Conservation (phyloP, 2,888 invertebrate species). For the Spodoptera littoralis region DNA sequence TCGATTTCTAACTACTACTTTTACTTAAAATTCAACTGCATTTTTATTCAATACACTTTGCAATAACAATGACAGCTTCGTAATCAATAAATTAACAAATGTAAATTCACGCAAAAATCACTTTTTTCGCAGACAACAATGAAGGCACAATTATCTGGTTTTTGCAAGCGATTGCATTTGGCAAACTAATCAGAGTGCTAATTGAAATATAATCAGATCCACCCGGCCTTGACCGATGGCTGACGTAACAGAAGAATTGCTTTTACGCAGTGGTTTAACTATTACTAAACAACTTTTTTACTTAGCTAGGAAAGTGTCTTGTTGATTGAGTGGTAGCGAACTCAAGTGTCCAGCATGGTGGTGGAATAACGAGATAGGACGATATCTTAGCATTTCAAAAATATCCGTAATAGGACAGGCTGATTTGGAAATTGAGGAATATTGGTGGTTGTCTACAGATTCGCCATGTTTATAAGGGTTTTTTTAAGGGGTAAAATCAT, state of each 20-base stretch:
- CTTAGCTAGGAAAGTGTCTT: background rate
- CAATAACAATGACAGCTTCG: background rate
- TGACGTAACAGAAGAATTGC: slow-evolving; percentile 41
- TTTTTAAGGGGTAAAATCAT: too few relatives aligned
- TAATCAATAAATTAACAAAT: slow-evolving; percentile 1
- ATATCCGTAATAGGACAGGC: too few relatives aligned
- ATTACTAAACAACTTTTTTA: slow-evolving; percentile 16
- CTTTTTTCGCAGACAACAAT: slow-evolving; percentile 30
- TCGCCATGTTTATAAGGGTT: too few relatives aligned
- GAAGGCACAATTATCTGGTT: slow-evolving; percentile 31
- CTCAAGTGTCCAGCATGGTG: too few relatives aligned
- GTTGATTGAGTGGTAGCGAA: too few relatives aligned
- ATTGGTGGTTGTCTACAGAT: too few relatives aligned
- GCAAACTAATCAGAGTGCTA: slow-evolving; percentile 38
- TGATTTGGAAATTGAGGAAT: too few relatives aligned
- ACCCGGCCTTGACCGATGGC: slow-evolving; percentile 46
- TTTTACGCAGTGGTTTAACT: slow-evolving; percentile 36
- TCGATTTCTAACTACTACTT: background rate
- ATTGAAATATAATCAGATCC: slow-evolving; percentile 54
- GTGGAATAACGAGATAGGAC: too few relatives aligned
- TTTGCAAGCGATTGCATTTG: slow-evolving; percentile 40
- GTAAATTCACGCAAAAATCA: slow-evolving; percentile 6
- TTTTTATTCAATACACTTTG: background rate
- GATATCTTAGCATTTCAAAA: too few relatives aligned
- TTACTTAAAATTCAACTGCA: background rate